Evolutionary conservation across 2,797 vertebrate species (phyloP).

Genomic region (Pitangus sulphuratus): DNA sequence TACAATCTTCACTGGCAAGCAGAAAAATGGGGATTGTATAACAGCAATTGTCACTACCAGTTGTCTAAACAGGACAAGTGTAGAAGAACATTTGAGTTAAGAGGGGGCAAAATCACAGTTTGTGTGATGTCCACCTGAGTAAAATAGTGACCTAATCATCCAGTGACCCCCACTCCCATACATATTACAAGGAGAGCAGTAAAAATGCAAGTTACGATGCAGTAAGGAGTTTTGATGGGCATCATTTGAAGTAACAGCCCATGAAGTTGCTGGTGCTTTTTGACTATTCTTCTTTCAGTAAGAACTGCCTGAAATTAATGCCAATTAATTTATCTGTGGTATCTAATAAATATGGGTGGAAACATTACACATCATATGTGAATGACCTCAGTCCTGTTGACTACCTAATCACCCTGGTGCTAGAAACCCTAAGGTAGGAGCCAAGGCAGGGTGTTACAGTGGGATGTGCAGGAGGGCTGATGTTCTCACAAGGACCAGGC

Average conservation of each 20-base stretch:
- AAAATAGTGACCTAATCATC: not conserved
- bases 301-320: not conserved
- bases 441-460: not conserved
- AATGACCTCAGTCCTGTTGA: not conserved
- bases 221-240: not conserved
- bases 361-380: not conserved
- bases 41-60: not conserved
- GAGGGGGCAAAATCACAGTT: not conserved
- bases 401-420: not conserved
- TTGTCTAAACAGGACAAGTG: not conserved
- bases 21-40: not conserved
- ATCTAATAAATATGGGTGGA: not conserved
- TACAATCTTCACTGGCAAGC: not conserved
- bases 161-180: not conserved
- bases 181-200: not conserved
- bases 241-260: not conserved
- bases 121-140: not conserved
- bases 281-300: not conserved
- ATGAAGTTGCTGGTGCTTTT: not conserved
- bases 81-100: not conserved
- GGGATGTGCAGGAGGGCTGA: not conserved
- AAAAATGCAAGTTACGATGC: not conserved
- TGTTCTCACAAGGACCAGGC: not conserved
- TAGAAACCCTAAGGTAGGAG: not conserved
- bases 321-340: not conserved